A percentile compares a stretch with the other conserved stretches of the same genome.
Conservation (phyloP, 2,888 invertebrate genomes). For the Cantharis rustica region DNA sequence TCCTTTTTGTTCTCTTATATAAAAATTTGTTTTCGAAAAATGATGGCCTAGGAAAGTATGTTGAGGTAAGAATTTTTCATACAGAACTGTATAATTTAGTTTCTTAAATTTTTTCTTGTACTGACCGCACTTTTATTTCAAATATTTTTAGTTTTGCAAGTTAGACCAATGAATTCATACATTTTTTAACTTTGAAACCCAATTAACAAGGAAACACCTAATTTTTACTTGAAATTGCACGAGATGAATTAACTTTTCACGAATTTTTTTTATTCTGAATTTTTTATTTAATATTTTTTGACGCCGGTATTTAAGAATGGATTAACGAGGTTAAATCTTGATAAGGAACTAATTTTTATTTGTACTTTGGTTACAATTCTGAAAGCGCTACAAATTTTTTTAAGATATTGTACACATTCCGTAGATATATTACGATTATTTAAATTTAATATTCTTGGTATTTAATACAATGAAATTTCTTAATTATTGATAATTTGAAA, state of each 20-base stretch:
- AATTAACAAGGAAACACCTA: neutral
- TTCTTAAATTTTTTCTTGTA: neutral
- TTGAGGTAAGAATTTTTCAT: neutral
- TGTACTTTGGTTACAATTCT: too few relatives aligned
- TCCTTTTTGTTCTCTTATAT: conserved; percentile 3
- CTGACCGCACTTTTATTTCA: neutral
- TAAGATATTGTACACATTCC: too few relatives aligned
- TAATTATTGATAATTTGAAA: too few relatives aligned
- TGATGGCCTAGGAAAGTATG: neutral
- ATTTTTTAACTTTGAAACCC: neutral
- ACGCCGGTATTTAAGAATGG: neutral
- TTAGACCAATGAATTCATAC: neutral
- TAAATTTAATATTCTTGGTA: too few relatives aligned
- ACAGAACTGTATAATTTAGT: neutral
- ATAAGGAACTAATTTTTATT: neutral
- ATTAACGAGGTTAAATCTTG: neutral
- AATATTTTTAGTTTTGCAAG: neutral
- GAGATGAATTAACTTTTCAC: too few relatives aligned
- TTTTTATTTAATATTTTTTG: neutral
- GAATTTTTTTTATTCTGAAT: too few relatives aligned
- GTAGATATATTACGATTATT: too few relatives aligned
- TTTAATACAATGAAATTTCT: too few relatives aligned
- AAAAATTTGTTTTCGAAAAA: neutral
- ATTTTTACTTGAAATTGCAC: too few relatives aligned
- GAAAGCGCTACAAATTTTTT: too few relatives aligned